phyloP scores from a whole-genome alignment of 2,113 vertebrate species.

The Neodontobutis hainanensis region DNA sequence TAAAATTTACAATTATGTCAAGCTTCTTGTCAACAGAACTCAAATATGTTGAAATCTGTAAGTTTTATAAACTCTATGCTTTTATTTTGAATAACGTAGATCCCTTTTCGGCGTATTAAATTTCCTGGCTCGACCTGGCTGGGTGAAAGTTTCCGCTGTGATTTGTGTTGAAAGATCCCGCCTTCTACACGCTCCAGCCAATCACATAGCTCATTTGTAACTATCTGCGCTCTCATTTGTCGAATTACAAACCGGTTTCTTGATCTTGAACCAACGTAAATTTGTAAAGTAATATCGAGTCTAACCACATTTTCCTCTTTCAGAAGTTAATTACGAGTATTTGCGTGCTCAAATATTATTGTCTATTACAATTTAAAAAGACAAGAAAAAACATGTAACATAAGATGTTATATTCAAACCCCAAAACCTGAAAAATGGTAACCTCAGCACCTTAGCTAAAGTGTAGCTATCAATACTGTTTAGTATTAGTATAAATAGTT shows the following conservation, averaged over 20 bases:
- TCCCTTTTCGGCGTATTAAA: accelerated
- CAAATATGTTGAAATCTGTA: accelerated
- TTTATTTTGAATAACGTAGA: constrained; percentile 18
- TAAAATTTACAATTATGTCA: too few species aligned
- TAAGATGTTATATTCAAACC: too few species aligned
- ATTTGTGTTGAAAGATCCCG: constrained; percentile 64
- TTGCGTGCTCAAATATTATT: too few species aligned
- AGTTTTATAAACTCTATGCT: accelerated
- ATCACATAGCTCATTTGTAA: constrained; percentile 33
- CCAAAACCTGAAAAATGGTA: too few species aligned
- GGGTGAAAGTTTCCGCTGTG: constrained; percentile 14
- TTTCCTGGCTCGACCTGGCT: background rate
- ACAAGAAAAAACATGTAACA: too few species aligned
- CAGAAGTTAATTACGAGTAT: too few species aligned
- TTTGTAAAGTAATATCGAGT: too few species aligned
- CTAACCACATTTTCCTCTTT: too few species aligned
- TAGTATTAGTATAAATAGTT: too few species aligned
- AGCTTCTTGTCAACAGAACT: background rate
- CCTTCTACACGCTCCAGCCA: constrained; percentile 53
- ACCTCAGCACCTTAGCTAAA: too few species aligned
- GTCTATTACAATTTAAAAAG: too few species aligned
- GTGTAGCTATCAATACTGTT: too few species aligned
- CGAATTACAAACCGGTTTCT: background rate
- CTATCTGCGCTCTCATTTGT: constrained; percentile 35
- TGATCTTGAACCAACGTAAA: background rate